A percentile compares a stretch with the other conserved stretches of the same genome.
These are phyloP conservation scores for Prinia subflava DNA, from an alignment of 2,113 vertebrate genomes.

Conservation along the genomic window DNA sequence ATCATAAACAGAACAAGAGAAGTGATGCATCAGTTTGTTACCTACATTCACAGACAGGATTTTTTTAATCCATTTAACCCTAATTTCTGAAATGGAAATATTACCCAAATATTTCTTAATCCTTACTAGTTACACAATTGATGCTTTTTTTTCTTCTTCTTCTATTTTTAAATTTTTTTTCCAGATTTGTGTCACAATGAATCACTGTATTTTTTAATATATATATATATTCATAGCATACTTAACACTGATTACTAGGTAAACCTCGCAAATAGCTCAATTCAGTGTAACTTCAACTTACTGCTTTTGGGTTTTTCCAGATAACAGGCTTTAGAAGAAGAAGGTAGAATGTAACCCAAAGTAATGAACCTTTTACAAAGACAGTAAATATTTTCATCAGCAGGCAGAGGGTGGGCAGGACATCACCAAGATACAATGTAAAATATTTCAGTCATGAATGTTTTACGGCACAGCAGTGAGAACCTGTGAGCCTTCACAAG, in stretches of 20 bases:
- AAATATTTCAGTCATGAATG: background rate
- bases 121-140: background rate
- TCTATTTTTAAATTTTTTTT: background rate
- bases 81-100: background rate
- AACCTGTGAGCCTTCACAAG: background rate
- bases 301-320: background rate
- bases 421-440: background rate
- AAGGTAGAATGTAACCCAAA: background rate
- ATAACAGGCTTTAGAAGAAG: background rate
- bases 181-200: background rate
- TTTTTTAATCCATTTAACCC: background rate
- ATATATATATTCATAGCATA: background rate
- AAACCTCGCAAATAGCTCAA: background rate
- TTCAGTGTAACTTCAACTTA: background rate
- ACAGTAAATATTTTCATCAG: background rate
- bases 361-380: background rate
- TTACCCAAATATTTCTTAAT: background rate
- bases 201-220: background rate
- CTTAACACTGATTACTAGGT: background rate
- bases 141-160: background rate
- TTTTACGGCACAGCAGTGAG: background rate
- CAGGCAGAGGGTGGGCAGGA: background rate
- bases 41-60: background rate
- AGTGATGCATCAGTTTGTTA: background rate
- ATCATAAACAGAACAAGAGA: background rate